A percentile compares a stretch with the other conserved stretches of the same genome.
Conservation (phyloP, 2,113 vertebrate species). For the Tyrannus savana region DNA sequence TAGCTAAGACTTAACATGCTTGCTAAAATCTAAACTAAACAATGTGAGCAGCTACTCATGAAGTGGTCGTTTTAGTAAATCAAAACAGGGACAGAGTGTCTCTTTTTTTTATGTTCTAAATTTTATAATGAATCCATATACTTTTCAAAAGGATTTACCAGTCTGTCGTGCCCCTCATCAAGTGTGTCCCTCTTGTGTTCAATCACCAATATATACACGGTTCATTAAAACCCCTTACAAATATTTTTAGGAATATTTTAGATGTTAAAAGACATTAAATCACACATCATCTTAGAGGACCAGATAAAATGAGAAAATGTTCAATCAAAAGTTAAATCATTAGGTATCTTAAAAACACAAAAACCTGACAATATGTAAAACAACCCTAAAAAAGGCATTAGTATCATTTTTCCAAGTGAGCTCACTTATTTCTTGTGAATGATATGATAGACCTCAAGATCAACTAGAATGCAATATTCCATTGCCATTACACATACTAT, state of each 20-base stretch:
- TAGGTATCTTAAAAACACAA: not conserved
- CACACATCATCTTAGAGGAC: not conserved
- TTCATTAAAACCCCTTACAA: not conserved
- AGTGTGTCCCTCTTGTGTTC: not conserved
- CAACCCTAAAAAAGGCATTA: not conserved
- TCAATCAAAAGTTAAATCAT: not conserved
- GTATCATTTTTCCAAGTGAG: not conserved
- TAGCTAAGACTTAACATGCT: conserved; percentile 9
- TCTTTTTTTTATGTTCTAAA: not conserved
- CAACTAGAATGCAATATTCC: not conserved
- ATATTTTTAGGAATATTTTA: not conserved
- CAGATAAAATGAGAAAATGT: not conserved
- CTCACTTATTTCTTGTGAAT: not conserved
- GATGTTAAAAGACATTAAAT: not conserved
- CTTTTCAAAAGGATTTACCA: not conserved
- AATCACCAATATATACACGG: not conserved
- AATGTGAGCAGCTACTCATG: not conserved
- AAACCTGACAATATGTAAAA: not conserved
- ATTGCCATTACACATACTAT: not conserved
- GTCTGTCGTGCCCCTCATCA: not conserved
- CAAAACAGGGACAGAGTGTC: not conserved
- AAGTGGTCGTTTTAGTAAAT: not conserved
- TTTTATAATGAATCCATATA: not conserved
- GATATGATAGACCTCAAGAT: not conserved
- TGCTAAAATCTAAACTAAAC: conserved; percentile 22